These are phyloP conservation scores for Aquatica leii DNA, from an alignment of 2,888 invertebrate genomes.

Conservation along the genomic window DNA sequence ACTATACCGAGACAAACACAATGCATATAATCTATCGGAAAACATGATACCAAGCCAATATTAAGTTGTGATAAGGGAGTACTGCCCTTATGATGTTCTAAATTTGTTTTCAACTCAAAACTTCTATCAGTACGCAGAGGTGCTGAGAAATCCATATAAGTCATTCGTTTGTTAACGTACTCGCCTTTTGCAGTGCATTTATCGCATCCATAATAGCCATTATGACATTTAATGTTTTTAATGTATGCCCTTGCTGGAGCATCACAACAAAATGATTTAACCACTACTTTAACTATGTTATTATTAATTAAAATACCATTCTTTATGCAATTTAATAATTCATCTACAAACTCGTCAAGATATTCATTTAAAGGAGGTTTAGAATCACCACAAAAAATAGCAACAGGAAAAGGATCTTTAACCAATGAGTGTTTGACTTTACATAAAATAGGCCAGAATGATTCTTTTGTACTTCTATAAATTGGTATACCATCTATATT, in stretches of 20 bases:
- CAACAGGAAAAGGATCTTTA: not conserved
- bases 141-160: not conserved
- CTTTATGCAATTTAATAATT: not conserved
- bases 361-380: not conserved
- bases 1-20: not conserved
- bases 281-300: not conserved
- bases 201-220: not conserved
- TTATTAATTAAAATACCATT: not conserved
- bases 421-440: not conserved
- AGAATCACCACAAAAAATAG: not conserved
- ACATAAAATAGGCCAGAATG: not conserved
- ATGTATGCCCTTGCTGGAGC: conserved; percentile 3
- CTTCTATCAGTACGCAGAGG: not conserved
- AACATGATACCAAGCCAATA: not conserved
- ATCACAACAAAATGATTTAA: conserved; percentile 5
- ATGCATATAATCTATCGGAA: conserved; percentile 8
- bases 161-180: not conserved
- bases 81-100: not conserved
- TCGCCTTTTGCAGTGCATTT: not conserved
- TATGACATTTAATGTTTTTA: conserved; percentile 5
- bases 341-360: too few relatives aligned
- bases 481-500: not conserved
- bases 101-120: not conserved
- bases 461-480: not conserved
- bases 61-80: not conserved